Base-by-base conservation (phyloP, 2,888 invertebrate species). In the Anthrax anthrax region DNA sequence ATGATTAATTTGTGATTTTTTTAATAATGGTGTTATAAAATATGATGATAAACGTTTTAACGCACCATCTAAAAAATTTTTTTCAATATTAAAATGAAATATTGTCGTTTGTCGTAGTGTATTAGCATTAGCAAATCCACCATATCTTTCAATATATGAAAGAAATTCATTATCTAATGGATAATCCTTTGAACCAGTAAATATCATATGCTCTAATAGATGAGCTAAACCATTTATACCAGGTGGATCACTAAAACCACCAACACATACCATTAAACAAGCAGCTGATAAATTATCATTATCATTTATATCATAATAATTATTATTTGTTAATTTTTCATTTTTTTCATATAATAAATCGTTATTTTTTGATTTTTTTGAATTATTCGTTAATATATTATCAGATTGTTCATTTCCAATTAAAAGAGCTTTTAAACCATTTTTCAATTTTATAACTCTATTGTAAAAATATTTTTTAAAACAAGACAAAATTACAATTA, bases 111-210 rank as follows among this genome's bases (percentile, higher is more conserved):
- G 88, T 61, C 79, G 80, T 59, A 86, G 86, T 0, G 90, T 90
- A 17, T 77, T 78, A 1, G 87, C 89, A 64, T 89, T 88, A 59
- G 80, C 79, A 3, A 76, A 77, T n/a, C 89, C 90, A 10, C 88
- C 86, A 60, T 80, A 77, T 73, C 79, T 81, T 72, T 75, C 77
- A 41, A 85, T 74, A 55, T 78, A 84, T 2, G 80, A 69, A 63
- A 84, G 84, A 60, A 84, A 83, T 57, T 78, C 80, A 63, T 85
- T 85, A 67, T 88, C 87, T 60, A 78, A 72, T 3, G 87, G 85
- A 62, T 80, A 89, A 60, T 86, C 88, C 59, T 80, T 74, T 59
- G 84, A 86, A 39, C 89, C 90, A 88, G 89, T 88, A 60, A 88
- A 89, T 14, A 90, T 52, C 88, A 90, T 84, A 63, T 86, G 86